Percentiles rank a stretch among this genome's conserved stretches.
These are phyloP conservation scores for Pseudolycoriella hygida DNA, from an alignment of 2,888 invertebrate genomes.

Conservation along the genomic window DNA sequence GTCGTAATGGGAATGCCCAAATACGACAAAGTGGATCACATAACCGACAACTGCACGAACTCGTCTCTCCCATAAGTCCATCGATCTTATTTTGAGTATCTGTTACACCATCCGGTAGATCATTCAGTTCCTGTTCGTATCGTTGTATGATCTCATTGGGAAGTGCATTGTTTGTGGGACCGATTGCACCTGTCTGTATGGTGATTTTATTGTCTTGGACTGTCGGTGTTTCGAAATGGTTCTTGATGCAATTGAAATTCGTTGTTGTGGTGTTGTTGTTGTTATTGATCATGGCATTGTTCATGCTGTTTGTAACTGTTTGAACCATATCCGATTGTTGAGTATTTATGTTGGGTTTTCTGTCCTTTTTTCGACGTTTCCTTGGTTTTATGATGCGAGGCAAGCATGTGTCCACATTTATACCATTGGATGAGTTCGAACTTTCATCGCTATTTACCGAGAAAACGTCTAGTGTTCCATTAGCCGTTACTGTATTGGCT, in stretches of 20 bases:
- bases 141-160: neutral
- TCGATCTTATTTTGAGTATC: neutral
- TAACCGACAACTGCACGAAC: slow-evolving; percentile 15
- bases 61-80: slow-evolving; percentile 1
- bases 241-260: neutral
- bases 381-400: slow-evolving; percentile 80
- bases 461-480: slow-evolving; percentile 37
- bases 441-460: slow-evolving; percentile 57
- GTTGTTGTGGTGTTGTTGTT: slow-evolving; percentile 7
- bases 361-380: slow-evolving; percentile 77
- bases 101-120: slow-evolving; percentile 1
- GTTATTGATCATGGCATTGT: slow-evolving; percentile 7
- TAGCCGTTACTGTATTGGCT: slow-evolving; percentile 17
- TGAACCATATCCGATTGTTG: slow-evolving; percentile 1
- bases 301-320: neutral
- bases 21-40: slow-evolving; percentile 27
- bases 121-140: slow-evolving; percentile 2
- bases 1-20: slow-evolving; percentile 27
- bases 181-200: neutral
- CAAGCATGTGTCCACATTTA: slow-evolving; percentile 44
- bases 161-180: neutral
- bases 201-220: neutral
- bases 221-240: neutral
- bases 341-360: slow-evolving; percentile 38
- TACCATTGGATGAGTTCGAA: slow-evolving; percentile 26